Evolutionary conservation across 2,797 vertebrate genomes (phyloP), one percentile per base, ranked within the genome.

Genomic region (Micropoecilia bifurca): DNA sequence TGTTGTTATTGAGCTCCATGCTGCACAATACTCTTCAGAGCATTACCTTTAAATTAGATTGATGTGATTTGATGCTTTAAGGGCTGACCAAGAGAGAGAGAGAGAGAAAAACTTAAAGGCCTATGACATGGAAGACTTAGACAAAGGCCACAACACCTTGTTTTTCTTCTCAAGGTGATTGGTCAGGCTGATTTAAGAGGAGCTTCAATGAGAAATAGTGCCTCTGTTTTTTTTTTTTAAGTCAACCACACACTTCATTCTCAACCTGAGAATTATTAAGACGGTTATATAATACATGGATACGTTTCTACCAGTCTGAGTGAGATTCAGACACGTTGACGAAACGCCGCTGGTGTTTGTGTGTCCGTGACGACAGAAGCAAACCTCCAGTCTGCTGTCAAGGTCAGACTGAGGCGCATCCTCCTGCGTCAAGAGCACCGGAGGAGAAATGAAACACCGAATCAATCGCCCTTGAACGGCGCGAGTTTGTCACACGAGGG

Each of bases 401-500:
- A 95, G 92, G 94, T 95, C 93, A 94, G 90, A 88, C 87, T 63
- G 79, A 90, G 86, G 84, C 87, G 82, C 87, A 89, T 92, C 91
- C 80, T 93, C 90, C 84, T 85, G 83, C 83, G 83, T 91, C 94
- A 91, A 83, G 87, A 85, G 88, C 89, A 79, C 90, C 84, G 25
- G 77, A 86, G 90, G 90, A 91, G 94, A 94, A 94, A 95, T 94
- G 90, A 94, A 94, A 95, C 92, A 91, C 92, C 88, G 89, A 96
- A 95, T 95, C 94, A 95, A 94, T 95, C 80, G 90, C 83, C 92
- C 91, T 91, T 93, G 91, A 93, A 91, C 91, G 77, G 68, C 28
- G 36, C 28, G 47, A 30, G 75, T 84, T 79, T 83, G 83, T 89
- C 88, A 61, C 85, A 76, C 74, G 83, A 75, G 76, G 68, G 72